Percentiles rank a stretch among this genome's conserved stretches.
These are phyloP conservation scores for Sphaeramia orbicularis DNA, from an alignment of 2,797 vertebrate species.

Conservation along the genomic window DNA sequence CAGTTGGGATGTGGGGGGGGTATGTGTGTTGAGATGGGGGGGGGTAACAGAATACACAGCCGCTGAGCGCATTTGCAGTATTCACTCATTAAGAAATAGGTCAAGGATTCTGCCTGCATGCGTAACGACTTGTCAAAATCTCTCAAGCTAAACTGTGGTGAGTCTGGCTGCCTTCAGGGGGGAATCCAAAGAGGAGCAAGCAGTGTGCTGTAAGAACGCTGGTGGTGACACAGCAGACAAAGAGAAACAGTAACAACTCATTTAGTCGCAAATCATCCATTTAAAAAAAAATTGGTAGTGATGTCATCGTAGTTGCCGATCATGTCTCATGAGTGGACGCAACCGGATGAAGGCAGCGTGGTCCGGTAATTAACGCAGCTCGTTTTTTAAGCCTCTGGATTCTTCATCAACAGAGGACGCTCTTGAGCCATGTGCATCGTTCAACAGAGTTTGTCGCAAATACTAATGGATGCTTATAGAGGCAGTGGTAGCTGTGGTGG, in stretches of 20 bases:
- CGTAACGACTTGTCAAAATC: conserved; percentile 86
- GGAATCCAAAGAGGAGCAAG: conserved; percentile 34
- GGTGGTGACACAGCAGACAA: conserved; percentile 66
- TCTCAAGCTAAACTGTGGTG: conserved; percentile 83
- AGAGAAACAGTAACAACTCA: conserved; percentile 31
- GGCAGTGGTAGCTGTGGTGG: conserved; percentile 3
- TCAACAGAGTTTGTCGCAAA: conserved; percentile 37
- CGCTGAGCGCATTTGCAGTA: conserved; percentile 75
- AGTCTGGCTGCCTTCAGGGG: conserved; percentile 70
- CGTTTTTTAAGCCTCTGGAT: conserved; percentile 8
- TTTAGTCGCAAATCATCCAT: conserved; percentile 34
- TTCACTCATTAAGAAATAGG: conserved; percentile 89
- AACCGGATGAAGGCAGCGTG: neutral
- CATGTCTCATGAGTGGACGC: neutral
- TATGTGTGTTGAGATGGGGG: conserved; percentile 5
- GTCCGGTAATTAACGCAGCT: conserved; percentile 27
- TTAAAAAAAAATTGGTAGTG: conserved; percentile 12
- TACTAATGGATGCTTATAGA: conserved; percentile 30
- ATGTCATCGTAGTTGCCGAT: neutral
- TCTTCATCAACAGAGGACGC: conserved; percentile 74
- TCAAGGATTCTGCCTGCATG: conserved; percentile 88
- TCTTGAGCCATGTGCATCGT: conserved; percentile 59
- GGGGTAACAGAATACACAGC: conserved; percentile 62
- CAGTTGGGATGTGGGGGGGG: conserved; percentile 60
- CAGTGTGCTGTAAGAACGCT: conserved; percentile 34